Percentiles rank a stretch among this genome's conserved stretches.
Conservation (phyloP, 2,888 invertebrate genomes). For the Campoplex nolae region DNA sequence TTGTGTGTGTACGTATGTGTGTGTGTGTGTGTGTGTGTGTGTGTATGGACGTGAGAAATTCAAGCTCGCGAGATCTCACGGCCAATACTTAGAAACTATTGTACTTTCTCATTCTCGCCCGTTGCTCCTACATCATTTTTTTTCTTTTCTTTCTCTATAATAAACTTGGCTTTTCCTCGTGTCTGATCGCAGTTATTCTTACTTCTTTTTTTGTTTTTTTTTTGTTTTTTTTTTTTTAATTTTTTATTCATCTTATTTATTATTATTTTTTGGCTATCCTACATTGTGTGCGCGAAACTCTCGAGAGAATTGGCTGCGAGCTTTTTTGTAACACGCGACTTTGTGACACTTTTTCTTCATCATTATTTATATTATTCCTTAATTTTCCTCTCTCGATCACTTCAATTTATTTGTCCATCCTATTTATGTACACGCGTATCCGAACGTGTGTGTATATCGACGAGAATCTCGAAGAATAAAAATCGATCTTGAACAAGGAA, state of each 20-base stretch:
- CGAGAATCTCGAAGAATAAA: conserved; percentile 36
- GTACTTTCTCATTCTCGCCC: conserved; percentile 56
- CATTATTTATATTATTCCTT: conserved; percentile 25
- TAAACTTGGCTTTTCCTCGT: conserved; percentile 36
- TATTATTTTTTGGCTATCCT: conserved; percentile 50
- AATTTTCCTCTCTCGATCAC: conserved; percentile 51
- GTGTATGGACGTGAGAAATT: conserved; percentile 35
- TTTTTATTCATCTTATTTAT: neutral
- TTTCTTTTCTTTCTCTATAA: conserved; percentile 47
- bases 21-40: neutral
- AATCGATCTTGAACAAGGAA: neutral
- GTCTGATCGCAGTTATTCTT: neutral
- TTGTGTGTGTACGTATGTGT: neutral
- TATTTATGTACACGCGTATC: conserved; percentile 71
- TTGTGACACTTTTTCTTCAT: conserved; percentile 44
- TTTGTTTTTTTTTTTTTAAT: too few relatives aligned
- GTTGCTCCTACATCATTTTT: conserved; percentile 15
- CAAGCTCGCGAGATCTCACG: conserved; percentile 37
- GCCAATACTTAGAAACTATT: conserved; percentile 53
- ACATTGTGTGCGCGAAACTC: conserved; percentile 55
- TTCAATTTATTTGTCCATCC: conserved; percentile 69
- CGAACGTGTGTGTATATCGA: conserved; percentile 64
- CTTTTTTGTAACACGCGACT: conserved; percentile 48
- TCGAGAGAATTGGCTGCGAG: conserved; percentile 65
- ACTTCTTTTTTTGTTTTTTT: neutral